Base-by-base conservation (phyloP, 2,113 vertebrate genomes). In the Epinephelus cyanopodus region DNA sequence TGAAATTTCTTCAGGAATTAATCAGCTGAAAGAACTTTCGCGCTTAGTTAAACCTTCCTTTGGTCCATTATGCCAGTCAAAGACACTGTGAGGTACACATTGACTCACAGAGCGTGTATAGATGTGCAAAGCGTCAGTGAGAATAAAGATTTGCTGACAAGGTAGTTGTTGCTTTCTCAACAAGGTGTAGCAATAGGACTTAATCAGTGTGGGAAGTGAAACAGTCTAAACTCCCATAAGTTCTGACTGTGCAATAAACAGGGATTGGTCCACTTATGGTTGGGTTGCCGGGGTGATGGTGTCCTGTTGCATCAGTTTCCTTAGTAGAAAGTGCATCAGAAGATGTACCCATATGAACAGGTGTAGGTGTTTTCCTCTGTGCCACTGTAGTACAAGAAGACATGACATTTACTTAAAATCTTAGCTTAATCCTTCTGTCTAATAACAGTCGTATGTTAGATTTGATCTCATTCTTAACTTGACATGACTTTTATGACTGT, bases 401-500 rank as follows among this genome's bases (percentile, higher is more conserved):
- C 45, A 18, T 33, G 37, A 62, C 62, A 64, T 56, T 66, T 60
- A 52, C 48, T 23, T 57, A 7, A 33, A 68, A 13, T 52, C 23
- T 14, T 48, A 14, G 4, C 48, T 15, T 50, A 15, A 15, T 5
- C 11, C 47, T 15, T 12, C 42, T 23, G 19, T n/a, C 53, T 23
- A 3, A 15, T 42, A 47, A 65, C 7, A 0, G 11, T 58, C 77
- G 50, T 45, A 45, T 45, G 42, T 45, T 1, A 45, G 25, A 57
- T 75, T 77, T 63, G 42, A 77, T 80, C 47, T 21, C 66, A 39
- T 79, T 74, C 63, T 78, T 42, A 80, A 37, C 64, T 47, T 42
- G 63, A 15, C 14, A 2, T 42, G 54, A 73, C 60, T 77, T 90
- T 87, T 79, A 80, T 10, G 64, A 82, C 64, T 45, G 8, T 12